Conservation (phyloP, 1,140 invertebrate genomes). For the Metaphire vulgaris region DNA sequence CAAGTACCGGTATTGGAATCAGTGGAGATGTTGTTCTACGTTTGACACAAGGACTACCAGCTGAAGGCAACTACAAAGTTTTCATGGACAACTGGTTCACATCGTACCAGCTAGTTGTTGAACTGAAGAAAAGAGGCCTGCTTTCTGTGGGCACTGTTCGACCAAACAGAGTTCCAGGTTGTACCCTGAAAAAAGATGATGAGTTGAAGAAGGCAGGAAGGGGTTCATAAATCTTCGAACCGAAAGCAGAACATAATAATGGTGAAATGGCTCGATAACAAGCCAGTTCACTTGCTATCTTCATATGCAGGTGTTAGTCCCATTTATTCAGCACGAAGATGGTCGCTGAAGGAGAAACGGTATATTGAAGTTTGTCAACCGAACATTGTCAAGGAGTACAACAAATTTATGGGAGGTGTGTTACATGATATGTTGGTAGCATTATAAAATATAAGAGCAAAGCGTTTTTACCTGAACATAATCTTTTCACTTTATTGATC, state of each 20-base stretch:
- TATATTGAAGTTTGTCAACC: conserved; percentile 42
- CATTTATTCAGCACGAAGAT: conserved; percentile 27
- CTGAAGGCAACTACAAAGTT: conserved; percentile 20
- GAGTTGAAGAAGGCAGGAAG: conserved; percentile 30
- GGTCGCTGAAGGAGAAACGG: conserved; percentile 33
- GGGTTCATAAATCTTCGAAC: conserved; percentile 7
- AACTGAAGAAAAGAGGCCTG: not conserved
- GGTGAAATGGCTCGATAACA: conserved; percentile 14
- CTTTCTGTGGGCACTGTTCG: conserved; percentile 32
- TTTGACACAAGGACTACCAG: too few relatives aligned
- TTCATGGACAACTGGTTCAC: conserved; percentile 26
- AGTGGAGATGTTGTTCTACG: too few relatives aligned
- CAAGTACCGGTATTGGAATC: too few relatives aligned
- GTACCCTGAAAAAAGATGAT: conserved; percentile 30
- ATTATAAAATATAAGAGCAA: conserved; percentile 38
- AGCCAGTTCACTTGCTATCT: conserved; percentile 32
- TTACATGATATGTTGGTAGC: conserved; percentile 36
- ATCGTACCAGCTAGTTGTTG: not conserved
- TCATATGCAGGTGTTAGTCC: conserved; percentile 30
- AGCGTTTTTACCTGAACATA: conserved; percentile 40
- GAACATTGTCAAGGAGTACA: conserved; percentile 45
- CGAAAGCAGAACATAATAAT: not conserved
- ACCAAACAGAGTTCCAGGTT: conserved; percentile 25
- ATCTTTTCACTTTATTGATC: conserved; percentile 38
- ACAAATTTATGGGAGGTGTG: conserved; percentile 49